These are phyloP conservation scores for Taphrorychus bicolor DNA, from an alignment of 2,888 invertebrate species.

Conservation along the genomic window DNA sequence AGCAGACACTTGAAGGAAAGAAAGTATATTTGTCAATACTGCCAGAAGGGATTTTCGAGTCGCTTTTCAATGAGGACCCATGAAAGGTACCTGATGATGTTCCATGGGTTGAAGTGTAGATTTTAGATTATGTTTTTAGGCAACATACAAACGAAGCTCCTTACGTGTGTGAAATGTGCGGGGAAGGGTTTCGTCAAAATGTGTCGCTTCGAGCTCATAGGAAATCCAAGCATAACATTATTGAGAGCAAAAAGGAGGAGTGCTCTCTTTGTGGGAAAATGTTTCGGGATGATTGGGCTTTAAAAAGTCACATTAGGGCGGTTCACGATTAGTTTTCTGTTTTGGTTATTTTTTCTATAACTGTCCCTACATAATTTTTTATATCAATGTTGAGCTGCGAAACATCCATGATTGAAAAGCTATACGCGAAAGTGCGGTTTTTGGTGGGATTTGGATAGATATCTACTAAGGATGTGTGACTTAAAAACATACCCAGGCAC, in stretches of 20 bases:
- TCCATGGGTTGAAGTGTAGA: no score
- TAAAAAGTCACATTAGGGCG: slow-evolving; percentile 35
- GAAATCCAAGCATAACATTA: slow-evolving; percentile 50
- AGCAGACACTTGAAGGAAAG: slow-evolving; percentile 50
- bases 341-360: neutral
- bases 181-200: slow-evolving; percentile 52
- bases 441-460: no score
- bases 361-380: neutral
- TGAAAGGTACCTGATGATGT: slow-evolving; percentile 37
- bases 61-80: slow-evolving; percentile 47
- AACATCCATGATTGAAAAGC: no score
- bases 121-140: slow-evolving; percentile 36
- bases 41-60: slow-evolving; percentile 50
- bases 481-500: no score
- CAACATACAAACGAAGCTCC: slow-evolving; percentile 53
- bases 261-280: slow-evolving; percentile 49
- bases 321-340: slow-evolving; percentile 29
- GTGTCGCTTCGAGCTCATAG: slow-evolving; percentile 50
- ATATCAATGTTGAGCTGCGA: no score
- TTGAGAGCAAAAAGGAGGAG: slow-evolving; percentile 46
- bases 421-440: no score
- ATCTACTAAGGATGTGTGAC: no score
- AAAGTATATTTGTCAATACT: slow-evolving; percentile 49
- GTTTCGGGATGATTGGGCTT: slow-evolving; percentile 38
- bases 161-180: slow-evolving; percentile 50